Conservation (phyloP, 2,888 invertebrate genomes). For the Leistus spinibarbis region DNA sequence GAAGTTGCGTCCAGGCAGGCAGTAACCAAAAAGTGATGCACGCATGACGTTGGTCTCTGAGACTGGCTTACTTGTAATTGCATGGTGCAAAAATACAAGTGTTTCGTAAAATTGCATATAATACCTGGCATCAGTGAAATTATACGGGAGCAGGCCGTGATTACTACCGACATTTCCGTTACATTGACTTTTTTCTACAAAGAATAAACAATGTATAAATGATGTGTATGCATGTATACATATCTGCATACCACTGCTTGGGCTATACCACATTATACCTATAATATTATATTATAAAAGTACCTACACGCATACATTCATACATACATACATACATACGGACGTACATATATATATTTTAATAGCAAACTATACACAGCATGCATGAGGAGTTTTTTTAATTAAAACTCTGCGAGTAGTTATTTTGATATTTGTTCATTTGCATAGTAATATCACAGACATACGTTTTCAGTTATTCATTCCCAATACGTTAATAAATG, state of each 20-base stretch:
- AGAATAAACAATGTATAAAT: conserved; percentile 19
- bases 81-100: conserved; percentile 30
- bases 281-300: background rate
- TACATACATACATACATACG: background rate
- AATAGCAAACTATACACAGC: background rate
- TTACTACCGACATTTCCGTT: conserved; percentile 29
- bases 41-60: conserved; percentile 28
- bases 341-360: background rate
- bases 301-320: background rate
- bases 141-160: conserved; percentile 28
- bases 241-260: background rate
- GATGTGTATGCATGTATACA: background rate
- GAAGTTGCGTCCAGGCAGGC: background rate
- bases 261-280: too few relatives aligned
- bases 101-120: conserved; percentile 36
- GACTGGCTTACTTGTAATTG: conserved; percentile 11
- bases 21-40: conserved; percentile 3
- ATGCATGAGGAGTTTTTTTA: background rate
- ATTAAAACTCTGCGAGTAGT: too few relatives aligned
- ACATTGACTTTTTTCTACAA: conserved; percentile 8
- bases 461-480: too few relatives aligned
- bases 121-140: conserved; percentile 27
- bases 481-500: too few relatives aligned
- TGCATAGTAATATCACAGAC: too few relatives aligned
- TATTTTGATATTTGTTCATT: too few relatives aligned